phyloP scores from a whole-genome alignment of 1,140 invertebrate genomes.

The Alviniconcha marisindica region DNA sequence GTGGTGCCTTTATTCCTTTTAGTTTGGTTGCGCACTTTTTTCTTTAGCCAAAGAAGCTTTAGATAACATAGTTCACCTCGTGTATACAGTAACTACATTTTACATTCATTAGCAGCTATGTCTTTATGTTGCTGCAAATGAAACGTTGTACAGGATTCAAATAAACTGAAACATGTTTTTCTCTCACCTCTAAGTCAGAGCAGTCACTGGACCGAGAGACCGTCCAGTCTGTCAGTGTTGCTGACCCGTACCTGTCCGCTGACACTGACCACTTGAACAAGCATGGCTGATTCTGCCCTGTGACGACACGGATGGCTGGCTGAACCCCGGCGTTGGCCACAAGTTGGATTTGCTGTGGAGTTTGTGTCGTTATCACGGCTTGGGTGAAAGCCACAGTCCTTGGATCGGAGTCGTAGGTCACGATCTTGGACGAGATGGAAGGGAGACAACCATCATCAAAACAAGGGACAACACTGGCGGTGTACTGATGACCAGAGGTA shows the following conservation, averaged over 20 bases:
- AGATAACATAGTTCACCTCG: too few species aligned
- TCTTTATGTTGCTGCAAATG: too few species aligned
- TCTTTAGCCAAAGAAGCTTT: too few species aligned
- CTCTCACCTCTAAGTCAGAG: not conserved
- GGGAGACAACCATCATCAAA: constrained; percentile 12
- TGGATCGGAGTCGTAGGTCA: not conserved
- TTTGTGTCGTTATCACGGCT: not conserved
- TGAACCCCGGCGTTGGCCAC: not conserved
- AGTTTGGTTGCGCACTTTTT: too few species aligned
- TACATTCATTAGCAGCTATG: too few species aligned
- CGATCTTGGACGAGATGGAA: not conserved
- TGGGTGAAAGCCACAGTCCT: not conserved
- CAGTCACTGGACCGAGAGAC: not conserved
- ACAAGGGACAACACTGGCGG: not conserved
- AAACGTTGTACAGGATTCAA: too few species aligned
- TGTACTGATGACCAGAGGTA: not conserved
- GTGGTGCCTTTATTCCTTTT: too few species aligned
- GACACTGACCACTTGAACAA: constrained; percentile 3
- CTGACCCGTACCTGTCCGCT: not conserved
- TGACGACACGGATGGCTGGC: not conserved
- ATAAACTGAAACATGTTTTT: too few species aligned
- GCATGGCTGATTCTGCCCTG: not conserved
- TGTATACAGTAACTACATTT: too few species aligned
- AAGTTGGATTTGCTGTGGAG: not conserved
- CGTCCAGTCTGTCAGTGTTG: not conserved